Conservation (phyloP, 2,888 invertebrate species). For the Drymonia ruficornis region DNA sequence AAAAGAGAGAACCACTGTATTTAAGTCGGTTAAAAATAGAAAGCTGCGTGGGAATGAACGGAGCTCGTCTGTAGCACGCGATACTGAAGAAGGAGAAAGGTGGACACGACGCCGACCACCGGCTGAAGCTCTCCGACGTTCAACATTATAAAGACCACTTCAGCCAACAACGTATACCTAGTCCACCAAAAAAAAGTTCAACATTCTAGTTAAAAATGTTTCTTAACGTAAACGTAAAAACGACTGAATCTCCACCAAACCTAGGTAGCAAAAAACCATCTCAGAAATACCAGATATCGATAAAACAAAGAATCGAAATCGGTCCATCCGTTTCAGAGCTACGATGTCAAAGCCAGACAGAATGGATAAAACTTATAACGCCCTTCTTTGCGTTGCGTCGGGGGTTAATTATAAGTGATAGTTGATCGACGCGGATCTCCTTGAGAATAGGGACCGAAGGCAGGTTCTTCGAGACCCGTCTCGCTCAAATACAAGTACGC, state of each 20-base stretch:
- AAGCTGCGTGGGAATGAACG: conserved; percentile 46
- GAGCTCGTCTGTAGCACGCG: not conserved
- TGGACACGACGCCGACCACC: conserved; percentile 10
- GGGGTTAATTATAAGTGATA: not conserved
- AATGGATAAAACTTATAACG: no score
- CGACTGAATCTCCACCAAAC: no score
- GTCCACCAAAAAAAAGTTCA: no score
- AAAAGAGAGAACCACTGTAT: conserved; percentile 29
- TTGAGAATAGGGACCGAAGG: not conserved
- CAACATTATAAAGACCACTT: no score
- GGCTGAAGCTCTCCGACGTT: not conserved
- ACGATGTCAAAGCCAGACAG: no score
- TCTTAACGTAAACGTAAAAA: no score
- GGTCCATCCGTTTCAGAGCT: no score
- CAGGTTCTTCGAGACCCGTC: not conserved
- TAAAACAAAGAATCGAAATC: no score
- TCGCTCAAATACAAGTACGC: not conserved
- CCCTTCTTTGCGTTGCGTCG: no score
- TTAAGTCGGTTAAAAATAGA: conserved; percentile 39
- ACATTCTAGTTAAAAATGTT: not conserved
- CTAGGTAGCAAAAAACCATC: no score
- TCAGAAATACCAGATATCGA: no score
- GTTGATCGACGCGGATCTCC: not conserved
- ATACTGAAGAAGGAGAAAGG: conserved; percentile 41
- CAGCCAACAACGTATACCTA: no score